A percentile compares a stretch with the other conserved stretches of the same genome.
Evolutionary conservation across 1,140 invertebrate species (phyloP).

Genomic region (Pomacea maculata): DNA sequence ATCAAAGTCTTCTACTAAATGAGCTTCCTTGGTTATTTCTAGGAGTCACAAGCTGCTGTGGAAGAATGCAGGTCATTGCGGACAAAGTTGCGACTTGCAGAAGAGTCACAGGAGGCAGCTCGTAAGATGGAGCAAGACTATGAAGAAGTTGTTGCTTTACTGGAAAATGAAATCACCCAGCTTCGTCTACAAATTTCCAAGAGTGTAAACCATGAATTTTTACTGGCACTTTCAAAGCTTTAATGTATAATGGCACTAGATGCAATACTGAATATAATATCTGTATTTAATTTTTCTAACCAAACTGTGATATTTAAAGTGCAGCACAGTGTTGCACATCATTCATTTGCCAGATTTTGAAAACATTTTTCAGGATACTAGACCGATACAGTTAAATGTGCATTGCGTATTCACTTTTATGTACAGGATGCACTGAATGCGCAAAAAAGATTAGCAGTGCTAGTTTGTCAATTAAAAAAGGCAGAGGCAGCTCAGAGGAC

Average conservation of each 20-base stretch:
- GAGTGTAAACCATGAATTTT: conserved; percentile 33
- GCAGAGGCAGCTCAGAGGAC: conserved; percentile 57
- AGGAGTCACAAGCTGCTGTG: conserved; percentile 58
- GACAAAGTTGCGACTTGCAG: conserved; percentile 58
- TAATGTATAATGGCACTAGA: too few species aligned
- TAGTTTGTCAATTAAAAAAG: conserved; percentile 60
- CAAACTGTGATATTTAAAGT: too few species aligned
- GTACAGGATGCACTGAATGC: conserved; percentile 40
- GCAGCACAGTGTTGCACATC: too few species aligned
- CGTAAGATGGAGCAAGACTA: conserved; percentile 62
- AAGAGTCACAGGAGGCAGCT: conserved; percentile 60
- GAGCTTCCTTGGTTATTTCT: conserved; percentile 4
- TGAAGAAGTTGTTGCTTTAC: conserved; percentile 59
- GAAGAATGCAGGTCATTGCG: conserved; percentile 51
- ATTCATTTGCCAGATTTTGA: too few species aligned
- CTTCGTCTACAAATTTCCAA: conserved; percentile 45
- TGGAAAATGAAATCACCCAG: conserved; percentile 60
- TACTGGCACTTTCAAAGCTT: too few species aligned
- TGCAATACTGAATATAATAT: too few species aligned
- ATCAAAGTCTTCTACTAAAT: too few species aligned
- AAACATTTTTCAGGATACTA: background rate
- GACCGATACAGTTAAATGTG: too few species aligned
- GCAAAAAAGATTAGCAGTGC: conserved; percentile 53
- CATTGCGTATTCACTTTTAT: background rate
- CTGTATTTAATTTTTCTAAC: too few species aligned